Evolutionary conservation across 37 sponge, comb jelly and placozoan species (phyloP).

Genomic region (Bolinopsis microptera): DNA sequence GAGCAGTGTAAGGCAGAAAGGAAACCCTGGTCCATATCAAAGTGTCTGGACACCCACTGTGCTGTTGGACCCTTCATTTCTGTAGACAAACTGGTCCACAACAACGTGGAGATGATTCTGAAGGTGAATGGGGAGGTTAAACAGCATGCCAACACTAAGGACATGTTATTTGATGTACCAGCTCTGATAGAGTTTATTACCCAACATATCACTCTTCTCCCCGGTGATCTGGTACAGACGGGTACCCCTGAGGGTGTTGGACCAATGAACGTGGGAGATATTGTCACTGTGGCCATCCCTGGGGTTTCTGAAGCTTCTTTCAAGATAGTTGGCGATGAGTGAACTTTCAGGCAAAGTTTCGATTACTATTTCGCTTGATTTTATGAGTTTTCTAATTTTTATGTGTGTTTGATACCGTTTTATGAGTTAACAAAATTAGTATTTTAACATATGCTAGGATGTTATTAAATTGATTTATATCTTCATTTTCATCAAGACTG

Average conservation of each 20-base stretch:
- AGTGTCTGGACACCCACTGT: slow-evolving; percentile 94
- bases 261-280: slow-evolving; percentile 67
- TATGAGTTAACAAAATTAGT: too few species aligned
- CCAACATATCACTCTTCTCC: slow-evolving; percentile 79
- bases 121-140: slow-evolving; percentile 84
- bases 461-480: too few species aligned
- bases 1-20: slow-evolving; percentile 44
- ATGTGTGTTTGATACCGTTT: too few species aligned
- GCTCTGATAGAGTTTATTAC: slow-evolving; percentile 88
- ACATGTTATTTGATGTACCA: slow-evolving; percentile 89
- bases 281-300: slow-evolving; percentile 36
- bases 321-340: not conserved
- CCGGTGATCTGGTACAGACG: slow-evolving; percentile 86
- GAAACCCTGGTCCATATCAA: slow-evolving; percentile 90
- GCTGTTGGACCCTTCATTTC: slow-evolving; percentile 83
- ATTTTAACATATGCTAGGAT: too few species aligned
- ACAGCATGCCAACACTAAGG: slow-evolving; percentile 84
- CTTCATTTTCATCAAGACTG: too few species aligned
- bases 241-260: slow-evolving; percentile 97
- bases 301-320: slow-evolving; percentile 63
- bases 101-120: slow-evolving; percentile 79
- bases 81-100: slow-evolving; percentile 70
- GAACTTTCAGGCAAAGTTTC: too few species aligned
- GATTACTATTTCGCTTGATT: too few species aligned
- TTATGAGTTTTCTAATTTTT: too few species aligned